Conservation (phyloP, 2,113 vertebrate species). For the Ovibos moschatus region DNA sequence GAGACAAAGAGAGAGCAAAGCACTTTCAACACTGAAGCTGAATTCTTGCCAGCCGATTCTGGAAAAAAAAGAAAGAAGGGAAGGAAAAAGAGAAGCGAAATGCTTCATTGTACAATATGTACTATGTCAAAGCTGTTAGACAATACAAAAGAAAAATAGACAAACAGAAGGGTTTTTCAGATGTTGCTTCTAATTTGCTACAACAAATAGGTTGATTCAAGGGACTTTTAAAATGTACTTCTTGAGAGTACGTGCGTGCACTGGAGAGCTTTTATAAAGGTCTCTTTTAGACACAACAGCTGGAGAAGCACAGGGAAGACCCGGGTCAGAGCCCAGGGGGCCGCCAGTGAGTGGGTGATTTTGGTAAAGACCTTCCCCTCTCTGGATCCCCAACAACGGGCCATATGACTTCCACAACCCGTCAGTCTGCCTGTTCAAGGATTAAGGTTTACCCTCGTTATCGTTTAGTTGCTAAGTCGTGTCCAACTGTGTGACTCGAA, state of each 20-base stretch:
- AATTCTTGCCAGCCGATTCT: neutral
- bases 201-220: neutral
- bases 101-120: neutral
- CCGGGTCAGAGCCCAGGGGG: neutral
- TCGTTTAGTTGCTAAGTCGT: neutral
- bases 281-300: neutral
- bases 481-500: neutral
- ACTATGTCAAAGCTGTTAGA: neutral
- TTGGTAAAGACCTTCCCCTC: neutral
- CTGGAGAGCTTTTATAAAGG: neutral
- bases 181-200: conserved; percentile 12
- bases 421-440: neutral
- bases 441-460: neutral
- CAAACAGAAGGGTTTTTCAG: neutral
- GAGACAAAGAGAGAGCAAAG: neutral
- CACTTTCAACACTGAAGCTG: neutral
- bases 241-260: neutral
- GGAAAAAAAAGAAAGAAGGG: neutral
- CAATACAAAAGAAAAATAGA: neutral
- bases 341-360: neutral
- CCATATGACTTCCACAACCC: neutral
- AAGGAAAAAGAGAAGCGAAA: neutral
- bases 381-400: neutral
- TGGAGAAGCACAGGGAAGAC: neutral
- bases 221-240: neutral